Percentiles rank a stretch among this genome's conserved stretches.
Evolutionary conservation across 2,113 vertebrate genomes (phyloP).

Genomic region (Oriolus oriolus): DNA sequence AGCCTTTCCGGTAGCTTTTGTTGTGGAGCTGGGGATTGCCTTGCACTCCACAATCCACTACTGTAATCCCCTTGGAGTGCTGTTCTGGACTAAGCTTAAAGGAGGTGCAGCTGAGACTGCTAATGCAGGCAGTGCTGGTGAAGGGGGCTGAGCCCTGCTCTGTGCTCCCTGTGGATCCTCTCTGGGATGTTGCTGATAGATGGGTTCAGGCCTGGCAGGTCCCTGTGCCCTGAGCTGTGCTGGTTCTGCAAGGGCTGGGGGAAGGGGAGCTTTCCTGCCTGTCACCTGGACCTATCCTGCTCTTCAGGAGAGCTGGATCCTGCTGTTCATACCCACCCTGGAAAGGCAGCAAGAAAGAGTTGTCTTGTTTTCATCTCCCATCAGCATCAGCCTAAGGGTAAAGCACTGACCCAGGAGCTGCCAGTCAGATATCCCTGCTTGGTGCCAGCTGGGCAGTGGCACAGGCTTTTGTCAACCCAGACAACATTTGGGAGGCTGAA

Average conservation of each 20-base stretch:
- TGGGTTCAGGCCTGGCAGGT: not conserved
- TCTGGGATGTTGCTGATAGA: not conserved
- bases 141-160: not conserved
- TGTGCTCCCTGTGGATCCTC: accelerated
- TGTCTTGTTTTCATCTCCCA: not conserved
- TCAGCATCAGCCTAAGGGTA: not conserved
- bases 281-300: not conserved
- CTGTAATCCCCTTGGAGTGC: slow-evolving; percentile 31
- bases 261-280: not conserved
- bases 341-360: not conserved
- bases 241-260: not conserved
- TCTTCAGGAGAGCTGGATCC: not conserved
- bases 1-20: slow-evolving; percentile 36
- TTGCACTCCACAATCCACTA: slow-evolving; percentile 34
- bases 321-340: not conserved
- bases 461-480: not conserved
- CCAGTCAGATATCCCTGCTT: not conserved
- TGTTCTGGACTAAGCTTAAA: not conserved
- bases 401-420: not conserved
- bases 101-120: slow-evolving; percentile 17
- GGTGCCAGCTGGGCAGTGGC: not conserved
- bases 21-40: slow-evolving; percentile 8
- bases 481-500: not conserved
- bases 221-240: not conserved
- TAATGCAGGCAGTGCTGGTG: not conserved